Evolutionary conservation across 2,113 vertebrate species (phyloP), one percentile per base, ranked within the genome.

Genomic region (Eudyptes chrysolophus): DNA sequence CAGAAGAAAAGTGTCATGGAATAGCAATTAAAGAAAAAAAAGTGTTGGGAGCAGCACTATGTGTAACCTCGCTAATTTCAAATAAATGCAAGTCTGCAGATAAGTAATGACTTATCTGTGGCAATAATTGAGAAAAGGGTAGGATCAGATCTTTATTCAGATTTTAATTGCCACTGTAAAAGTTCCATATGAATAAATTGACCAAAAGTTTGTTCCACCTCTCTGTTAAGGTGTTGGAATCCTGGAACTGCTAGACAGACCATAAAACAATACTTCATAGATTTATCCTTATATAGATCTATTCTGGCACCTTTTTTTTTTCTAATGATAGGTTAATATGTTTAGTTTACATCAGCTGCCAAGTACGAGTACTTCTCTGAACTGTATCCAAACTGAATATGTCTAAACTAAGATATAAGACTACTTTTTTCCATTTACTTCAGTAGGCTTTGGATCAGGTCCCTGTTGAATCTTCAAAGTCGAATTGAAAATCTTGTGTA

Each of bases 341-440:
- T 92, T 92, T 95, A 57, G 40, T 91, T 97, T 93, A 42, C 16
- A 58, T 89, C 54, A 94, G 15, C 40, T 92, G 94, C 95, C 93
- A 95, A 97, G 57, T 65, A 79, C 3, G 1, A 92, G 61, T 62
- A 84, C 66, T 92, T 87, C 49, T 96, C 78, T 96, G 87, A 97
- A 96, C 87, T 74, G 5, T 58, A 83, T 90, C 89, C 93, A 96
- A 66, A 77, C 34, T 55, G 74, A 80, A 58, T 92, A 80, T 44
- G 70, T 77, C 70, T 96, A 71, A 95, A 92, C 34, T 91, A 93
- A 96, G 74, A 74, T 82, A 84, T 64, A 89, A 87, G 57, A 38
- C 44, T 40, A 24, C 21, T 82, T 94, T 91, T 90, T 94, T 70
- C 52, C 75, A 69, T 80, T 94, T 84, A 42, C 29, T 96, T 93